Conservation (phyloP, 1,140 invertebrate species). For the Eciton burchellii region DNA sequence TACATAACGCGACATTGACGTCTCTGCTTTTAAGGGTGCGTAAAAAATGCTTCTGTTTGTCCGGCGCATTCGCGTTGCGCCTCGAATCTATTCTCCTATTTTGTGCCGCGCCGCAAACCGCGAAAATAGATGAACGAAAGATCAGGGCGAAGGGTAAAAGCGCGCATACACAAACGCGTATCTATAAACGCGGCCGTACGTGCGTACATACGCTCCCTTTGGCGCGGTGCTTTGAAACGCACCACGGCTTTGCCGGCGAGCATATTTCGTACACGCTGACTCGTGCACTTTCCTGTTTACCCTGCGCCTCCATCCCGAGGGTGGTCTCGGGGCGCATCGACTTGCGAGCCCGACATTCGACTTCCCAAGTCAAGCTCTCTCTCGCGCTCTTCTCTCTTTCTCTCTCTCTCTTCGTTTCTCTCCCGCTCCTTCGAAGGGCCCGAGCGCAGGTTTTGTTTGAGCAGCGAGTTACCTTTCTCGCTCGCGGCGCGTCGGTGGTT, state of each 20-base stretch:
- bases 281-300: slow-evolving; percentile 63
- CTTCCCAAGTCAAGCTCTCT: slow-evolving; percentile 20
- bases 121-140: slow-evolving; percentile 57
- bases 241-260: slow-evolving; percentile 26
- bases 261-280: slow-evolving; percentile 60
- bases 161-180: background rate
- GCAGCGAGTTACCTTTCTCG: slow-evolving; percentile 51
- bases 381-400: background rate
- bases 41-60: slow-evolving; percentile 25
- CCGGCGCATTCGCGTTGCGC: background rate
- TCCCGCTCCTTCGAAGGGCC: background rate
- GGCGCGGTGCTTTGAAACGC: slow-evolving; percentile 49
- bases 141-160: slow-evolving; percentile 48
- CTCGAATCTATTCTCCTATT: slow-evolving; percentile 30
- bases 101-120: slow-evolving; percentile 16
- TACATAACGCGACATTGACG: slow-evolving; percentile 1
- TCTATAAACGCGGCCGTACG: background rate
- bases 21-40: background rate
- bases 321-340: slow-evolving; percentile 43
- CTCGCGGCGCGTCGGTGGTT: background rate
- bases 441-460: slow-evolving; percentile 63
- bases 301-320: background rate
- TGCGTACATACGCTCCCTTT: slow-evolving; percentile 15
- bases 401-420: background rate
- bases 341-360: slow-evolving; percentile 38